Percentiles rank a stretch among this genome's conserved stretches.
Conservation (phyloP, 2,888 invertebrate species). For the Myathropa florea region DNA sequence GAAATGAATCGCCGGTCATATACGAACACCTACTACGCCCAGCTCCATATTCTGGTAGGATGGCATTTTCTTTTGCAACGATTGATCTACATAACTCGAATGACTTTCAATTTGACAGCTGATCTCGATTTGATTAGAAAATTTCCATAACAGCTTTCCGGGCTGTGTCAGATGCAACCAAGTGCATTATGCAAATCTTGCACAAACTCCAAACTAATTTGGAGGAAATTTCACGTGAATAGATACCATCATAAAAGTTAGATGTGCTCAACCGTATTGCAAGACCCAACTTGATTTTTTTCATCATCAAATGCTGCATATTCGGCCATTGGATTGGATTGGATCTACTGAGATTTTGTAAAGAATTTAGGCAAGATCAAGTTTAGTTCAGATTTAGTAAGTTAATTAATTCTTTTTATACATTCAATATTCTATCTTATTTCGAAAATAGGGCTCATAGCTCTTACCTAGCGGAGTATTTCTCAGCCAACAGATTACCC, state of each 20-base stretch:
- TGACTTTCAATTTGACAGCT: not conserved
- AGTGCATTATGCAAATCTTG: not conserved
- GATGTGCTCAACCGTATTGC: not conserved
- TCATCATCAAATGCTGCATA: not conserved
- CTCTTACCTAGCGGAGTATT: too few relatives aligned
- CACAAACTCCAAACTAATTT: not conserved
- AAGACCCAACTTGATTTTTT: not conserved
- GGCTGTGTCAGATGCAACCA: not conserved
- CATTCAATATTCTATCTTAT: too few relatives aligned
- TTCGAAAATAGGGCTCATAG: too few relatives aligned
- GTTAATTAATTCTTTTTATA: too few relatives aligned
- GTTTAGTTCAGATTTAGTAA: too few relatives aligned
- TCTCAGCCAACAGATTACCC: too few relatives aligned
- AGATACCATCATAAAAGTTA: not conserved
- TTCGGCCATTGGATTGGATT: not conserved
- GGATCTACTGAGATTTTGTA: too few relatives aligned
- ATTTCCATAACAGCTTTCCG: not conserved
- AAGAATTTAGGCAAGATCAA: too few relatives aligned
- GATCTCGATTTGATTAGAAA: not conserved
- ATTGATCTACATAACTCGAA: not conserved
- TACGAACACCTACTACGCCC: not conserved
- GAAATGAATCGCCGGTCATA: not conserved
- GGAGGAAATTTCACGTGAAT: not conserved
- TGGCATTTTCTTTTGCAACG: not conserved
- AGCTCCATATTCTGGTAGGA: not conserved